Conservation (phyloP, 2,888 invertebrate genomes). For the Timema cristinae region DNA sequence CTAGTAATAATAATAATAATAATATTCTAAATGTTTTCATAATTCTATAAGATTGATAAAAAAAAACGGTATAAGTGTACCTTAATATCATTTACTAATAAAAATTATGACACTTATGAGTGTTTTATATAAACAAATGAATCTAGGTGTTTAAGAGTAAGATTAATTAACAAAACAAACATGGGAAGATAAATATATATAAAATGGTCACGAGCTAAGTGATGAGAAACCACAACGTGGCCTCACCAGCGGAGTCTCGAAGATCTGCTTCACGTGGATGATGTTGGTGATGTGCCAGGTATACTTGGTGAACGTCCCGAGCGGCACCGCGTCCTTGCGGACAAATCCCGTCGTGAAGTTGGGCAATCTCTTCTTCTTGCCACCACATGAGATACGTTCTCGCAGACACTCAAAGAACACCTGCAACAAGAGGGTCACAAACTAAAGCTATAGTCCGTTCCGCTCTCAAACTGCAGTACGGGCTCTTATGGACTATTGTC, state of each 20-base stretch:
- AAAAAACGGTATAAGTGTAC: too few relatives aligned
- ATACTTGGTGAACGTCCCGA: slow-evolving; percentile 65
- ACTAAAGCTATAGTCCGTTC: too few relatives aligned
- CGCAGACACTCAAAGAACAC: slow-evolving; percentile 68
- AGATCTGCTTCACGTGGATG: slow-evolving; percentile 67
- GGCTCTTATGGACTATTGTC: too few relatives aligned
- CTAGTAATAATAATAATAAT: too few relatives aligned
- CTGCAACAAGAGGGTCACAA: slow-evolving; percentile 41
- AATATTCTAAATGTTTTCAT: too few relatives aligned
- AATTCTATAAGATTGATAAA: too few relatives aligned
- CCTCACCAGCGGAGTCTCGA: slow-evolving; percentile 59
- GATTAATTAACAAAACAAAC: background rate
- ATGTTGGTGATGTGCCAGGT: slow-evolving; percentile 70
- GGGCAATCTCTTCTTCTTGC: slow-evolving; percentile 60
- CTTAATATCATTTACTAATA: too few relatives aligned
- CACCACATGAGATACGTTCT: slow-evolving; percentile 61
- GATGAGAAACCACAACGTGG: slow-evolving; percentile 6
- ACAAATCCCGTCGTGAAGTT: slow-evolving; percentile 59
- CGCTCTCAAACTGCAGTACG: too few relatives aligned
- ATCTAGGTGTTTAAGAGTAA: too few relatives aligned
- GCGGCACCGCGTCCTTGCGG: slow-evolving; percentile 55
- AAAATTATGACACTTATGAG: too few relatives aligned
- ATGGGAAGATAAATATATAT: background rate
- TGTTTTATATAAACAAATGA: too few relatives aligned
- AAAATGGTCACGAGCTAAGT: background rate